Percentiles rank a stretch among this genome's conserved stretches.
These are phyloP conservation scores for Peromyscus eremicus DNA, from an alignment of 2,797 vertebrate genomes.

Conservation along the genomic window DNA sequence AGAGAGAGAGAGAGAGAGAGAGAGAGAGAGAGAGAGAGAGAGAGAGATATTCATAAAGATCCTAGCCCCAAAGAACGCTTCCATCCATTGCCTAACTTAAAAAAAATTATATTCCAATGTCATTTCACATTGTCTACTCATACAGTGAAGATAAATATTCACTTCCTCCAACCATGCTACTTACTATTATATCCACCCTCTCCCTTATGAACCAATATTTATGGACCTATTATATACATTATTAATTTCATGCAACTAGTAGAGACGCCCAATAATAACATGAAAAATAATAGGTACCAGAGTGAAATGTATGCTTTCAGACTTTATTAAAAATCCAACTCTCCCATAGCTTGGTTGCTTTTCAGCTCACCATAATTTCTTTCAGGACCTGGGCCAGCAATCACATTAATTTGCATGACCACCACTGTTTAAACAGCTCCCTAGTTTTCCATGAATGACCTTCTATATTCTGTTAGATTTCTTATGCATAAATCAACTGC, in stretches of 20 bases:
- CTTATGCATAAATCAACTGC: constrained; percentile 67
- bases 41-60: neutral
- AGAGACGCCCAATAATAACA: constrained; percentile 42
- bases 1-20: neutral
- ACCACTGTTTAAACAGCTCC: constrained; percentile 75
- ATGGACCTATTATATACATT: constrained; percentile 35
- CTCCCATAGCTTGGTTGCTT: constrained; percentile 56
- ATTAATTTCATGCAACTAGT: constrained; percentile 45
- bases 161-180: neutral
- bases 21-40: neutral
- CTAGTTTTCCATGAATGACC: constrained; percentile 73
- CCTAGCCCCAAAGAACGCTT: neutral
- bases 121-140: constrained; percentile 41
- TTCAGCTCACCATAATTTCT: constrained; percentile 76
- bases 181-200: neutral
- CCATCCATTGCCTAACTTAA: neutral
- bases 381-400: constrained; percentile 81
- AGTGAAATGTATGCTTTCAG: constrained; percentile 64
- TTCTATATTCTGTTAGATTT: constrained; percentile 64
- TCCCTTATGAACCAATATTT: constrained; percentile 12
- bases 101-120: constrained; percentile 21
- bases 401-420: constrained; percentile 80
- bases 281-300: constrained; percentile 53
- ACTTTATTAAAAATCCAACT: constrained; percentile 72
- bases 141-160: constrained; percentile 22